Evolutionary conservation across 2,888 invertebrate species (phyloP).

Genomic region (Luperina testacea): DNA sequence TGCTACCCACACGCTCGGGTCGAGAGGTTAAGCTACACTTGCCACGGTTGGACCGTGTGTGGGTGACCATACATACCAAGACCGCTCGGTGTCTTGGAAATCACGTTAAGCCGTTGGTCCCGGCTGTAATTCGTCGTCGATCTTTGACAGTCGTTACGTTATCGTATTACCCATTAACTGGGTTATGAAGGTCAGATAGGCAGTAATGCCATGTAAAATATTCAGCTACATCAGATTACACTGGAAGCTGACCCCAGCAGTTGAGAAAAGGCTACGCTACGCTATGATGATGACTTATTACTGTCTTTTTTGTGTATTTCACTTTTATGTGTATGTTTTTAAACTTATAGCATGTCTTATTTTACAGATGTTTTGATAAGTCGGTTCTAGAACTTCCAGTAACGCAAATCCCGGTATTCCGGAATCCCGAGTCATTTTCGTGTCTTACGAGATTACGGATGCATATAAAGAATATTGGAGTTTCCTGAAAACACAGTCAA

Average conservation of each 20-base stretch:
- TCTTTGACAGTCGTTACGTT: background rate
- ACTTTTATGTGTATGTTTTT: background rate
- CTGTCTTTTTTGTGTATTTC: too few relatives aligned
- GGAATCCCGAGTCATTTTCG: too few relatives aligned
- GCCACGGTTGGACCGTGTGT: background rate
- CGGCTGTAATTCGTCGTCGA: background rate
- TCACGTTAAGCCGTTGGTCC: background rate
- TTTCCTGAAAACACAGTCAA: background rate
- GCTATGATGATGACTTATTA: background rate
- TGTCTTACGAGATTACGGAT: too few relatives aligned
- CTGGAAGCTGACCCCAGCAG: background rate
- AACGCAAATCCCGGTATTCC: too few relatives aligned
- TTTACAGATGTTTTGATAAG: too few relatives aligned
- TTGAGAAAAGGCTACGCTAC: background rate
- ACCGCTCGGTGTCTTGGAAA: background rate
- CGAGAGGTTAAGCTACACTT: background rate
- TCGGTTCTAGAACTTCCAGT: too few relatives aligned
- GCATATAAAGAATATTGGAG: background rate
- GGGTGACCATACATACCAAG: background rate
- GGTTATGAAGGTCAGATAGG: background rate
- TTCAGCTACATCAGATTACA: background rate
- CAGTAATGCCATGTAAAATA: background rate
- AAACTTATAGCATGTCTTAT: background rate
- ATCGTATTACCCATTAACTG: background rate
- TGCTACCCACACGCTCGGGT: background rate